Evolutionary conservation across 2,888 invertebrate species (phyloP), one percentile per base, ranked within the genome.

Genomic region (Callosobruchus maculatus): DNA sequence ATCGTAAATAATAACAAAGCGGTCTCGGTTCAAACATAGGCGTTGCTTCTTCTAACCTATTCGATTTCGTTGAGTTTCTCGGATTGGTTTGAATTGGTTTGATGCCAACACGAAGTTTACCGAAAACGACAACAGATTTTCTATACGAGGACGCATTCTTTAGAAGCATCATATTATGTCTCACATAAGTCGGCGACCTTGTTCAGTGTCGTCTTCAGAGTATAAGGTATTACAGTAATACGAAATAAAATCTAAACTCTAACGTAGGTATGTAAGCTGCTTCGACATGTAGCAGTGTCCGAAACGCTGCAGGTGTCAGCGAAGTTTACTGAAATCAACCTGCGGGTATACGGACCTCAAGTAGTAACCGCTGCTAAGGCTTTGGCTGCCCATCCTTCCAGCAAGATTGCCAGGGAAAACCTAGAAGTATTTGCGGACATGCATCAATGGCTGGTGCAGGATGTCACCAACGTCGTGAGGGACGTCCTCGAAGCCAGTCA

Each of bases 381-480:
- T 71, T 88, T 99, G 77, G 95, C 96, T 75, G 92, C 95, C 81
- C 95, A 97, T 89, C 96, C 98, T 5, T 93, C 93, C 77, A 97
- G 97, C 86, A 95, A 97, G 87, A 97, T 98, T 79, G 97, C 98
- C 78, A 93, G 97, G 84, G 99, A 99, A 86, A 99, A 99, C 89
- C 91, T 98, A 72, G 98, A 98, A 88, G 96, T 96, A 79, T 97
- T 97, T 86, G 92, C 95, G 31, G 96, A 97, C 84, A 96, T 97
- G 95, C 98, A 97, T 95, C 95, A 97, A 84, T 95, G 96, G 90
- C 90, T 98, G 76, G 93, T 97, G 81, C 93, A 94, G 22, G 98
- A 98, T 86, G 94, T 98, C n/a, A 94, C 95, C 72, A 91, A 94
- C 22, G 92, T 97, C 76, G 95, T 97, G 67, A 94, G 95, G 85